Evolutionary conservation across 2,113 vertebrate genomes (phyloP).

Genomic region (Etheostoma cragini): DNA sequence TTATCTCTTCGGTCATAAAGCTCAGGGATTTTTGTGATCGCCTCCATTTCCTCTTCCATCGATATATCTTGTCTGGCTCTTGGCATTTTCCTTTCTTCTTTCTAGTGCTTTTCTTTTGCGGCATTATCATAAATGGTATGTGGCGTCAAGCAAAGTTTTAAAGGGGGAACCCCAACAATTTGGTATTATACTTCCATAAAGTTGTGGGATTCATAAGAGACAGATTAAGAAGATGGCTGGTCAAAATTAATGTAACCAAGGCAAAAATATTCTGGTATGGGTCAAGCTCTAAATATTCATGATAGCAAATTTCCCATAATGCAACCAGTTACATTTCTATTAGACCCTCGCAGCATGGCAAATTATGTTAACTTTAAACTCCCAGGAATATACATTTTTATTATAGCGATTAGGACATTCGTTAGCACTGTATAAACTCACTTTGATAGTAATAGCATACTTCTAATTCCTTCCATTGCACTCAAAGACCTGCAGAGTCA

Average conservation of each 20-base stretch:
- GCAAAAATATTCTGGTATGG: background rate
- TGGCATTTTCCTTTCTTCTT: no score
- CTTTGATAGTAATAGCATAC: constrained; percentile 45
- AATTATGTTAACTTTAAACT: constrained; percentile 10
- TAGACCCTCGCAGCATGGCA: background rate
- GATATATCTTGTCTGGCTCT: no score
- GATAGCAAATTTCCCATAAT: background rate
- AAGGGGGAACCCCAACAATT: background rate
- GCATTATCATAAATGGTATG: no score
- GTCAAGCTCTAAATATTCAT: background rate
- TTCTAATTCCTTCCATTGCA: constrained; percentile 62
- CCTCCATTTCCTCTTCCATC: no score
- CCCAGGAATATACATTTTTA: background rate
- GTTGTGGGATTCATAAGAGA: background rate
- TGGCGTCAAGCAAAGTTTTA: background rate
- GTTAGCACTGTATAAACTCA: background rate
- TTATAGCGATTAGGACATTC: background rate
- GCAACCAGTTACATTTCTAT: background rate
- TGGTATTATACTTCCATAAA: background rate
- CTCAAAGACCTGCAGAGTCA: constrained; percentile 67
- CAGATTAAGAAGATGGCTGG: background rate
- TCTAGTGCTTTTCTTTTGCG: no score
- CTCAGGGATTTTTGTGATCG: no score
- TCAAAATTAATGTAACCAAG: background rate
- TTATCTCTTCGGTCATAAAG: no score